Evolutionary conservation across 30 jellyfish, hydroid and myxozoan species (phyloP).

Genomic region (Clytia hemisphaerica): DNA sequence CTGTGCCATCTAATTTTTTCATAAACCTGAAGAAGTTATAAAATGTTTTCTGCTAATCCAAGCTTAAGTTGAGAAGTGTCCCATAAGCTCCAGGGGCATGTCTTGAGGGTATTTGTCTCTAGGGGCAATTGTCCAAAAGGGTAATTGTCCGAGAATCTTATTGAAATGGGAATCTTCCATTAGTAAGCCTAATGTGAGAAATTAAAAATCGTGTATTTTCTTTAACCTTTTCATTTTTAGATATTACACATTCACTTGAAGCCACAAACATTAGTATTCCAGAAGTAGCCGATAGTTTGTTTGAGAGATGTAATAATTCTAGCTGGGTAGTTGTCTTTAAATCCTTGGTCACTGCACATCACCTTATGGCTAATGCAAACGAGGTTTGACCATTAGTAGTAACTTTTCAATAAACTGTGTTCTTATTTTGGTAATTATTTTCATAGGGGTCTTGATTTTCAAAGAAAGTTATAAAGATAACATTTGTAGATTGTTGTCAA

Average conservation of each 20-base stretch:
- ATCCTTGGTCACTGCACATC: constrained; percentile 71
- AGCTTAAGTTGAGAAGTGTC: too few species aligned
- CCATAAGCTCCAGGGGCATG: too few species aligned
- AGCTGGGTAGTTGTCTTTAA: constrained; percentile 88
- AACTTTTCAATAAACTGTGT: background rate
- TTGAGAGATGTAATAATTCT: constrained; percentile 76
- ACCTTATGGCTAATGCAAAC: constrained; percentile 76
- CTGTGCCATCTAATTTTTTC: too few species aligned
- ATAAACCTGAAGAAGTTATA: too few species aligned
- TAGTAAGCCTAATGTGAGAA: too few species aligned
- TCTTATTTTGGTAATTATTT: background rate
- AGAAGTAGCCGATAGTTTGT: constrained; percentile 71
- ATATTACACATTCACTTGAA: constrained; percentile 59
- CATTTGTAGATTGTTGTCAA: background rate
- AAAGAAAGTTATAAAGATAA: background rate
- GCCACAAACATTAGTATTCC: constrained; percentile 82
- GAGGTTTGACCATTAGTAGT: constrained; percentile 42
- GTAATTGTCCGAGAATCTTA: too few species aligned
- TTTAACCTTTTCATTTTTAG: constrained; percentile 24
- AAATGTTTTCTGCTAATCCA: too few species aligned
- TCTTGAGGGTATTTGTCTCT: too few species aligned
- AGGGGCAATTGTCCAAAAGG: too few species aligned
- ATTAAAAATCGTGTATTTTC: too few species aligned
- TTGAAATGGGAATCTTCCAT: too few species aligned
- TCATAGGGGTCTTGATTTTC: background rate